Evolutionary conservation across 2,888 invertebrate species (phyloP).

Genomic region (Pyrochroa serraticornis): DNA sequence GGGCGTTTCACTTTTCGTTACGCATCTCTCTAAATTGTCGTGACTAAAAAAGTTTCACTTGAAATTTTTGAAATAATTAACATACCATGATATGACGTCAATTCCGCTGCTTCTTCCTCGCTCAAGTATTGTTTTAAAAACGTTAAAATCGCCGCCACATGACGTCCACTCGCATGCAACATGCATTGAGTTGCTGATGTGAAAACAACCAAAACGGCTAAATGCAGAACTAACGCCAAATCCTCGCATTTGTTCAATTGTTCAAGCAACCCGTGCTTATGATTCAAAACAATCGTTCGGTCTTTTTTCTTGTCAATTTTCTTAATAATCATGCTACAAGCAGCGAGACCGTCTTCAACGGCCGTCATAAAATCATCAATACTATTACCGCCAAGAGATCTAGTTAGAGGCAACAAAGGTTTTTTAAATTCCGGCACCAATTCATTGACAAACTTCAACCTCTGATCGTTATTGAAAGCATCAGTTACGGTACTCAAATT

Average conservation of each 20-base stretch:
- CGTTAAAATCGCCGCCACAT: conserved; percentile 80
- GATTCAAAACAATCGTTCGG: conserved; percentile 75
- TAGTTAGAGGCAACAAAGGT: conserved; percentile 70
- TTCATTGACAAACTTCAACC: conserved; percentile 73
- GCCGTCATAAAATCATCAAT: conserved; percentile 80
- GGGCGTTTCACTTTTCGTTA: neutral
- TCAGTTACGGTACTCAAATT: conserved; percentile 68
- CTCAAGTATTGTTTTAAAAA: conserved; percentile 75
- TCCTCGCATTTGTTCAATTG: conserved; percentile 78
- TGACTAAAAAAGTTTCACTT: neutral
- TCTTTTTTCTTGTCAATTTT: conserved; percentile 92
- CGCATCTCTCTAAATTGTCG: neutral
- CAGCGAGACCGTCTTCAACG: conserved; percentile 73
- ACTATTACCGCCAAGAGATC: conserved; percentile 69
- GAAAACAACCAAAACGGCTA: conserved; percentile 79
- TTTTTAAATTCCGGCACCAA: conserved; percentile 71
- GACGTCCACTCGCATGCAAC: conserved; percentile 92
- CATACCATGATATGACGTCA: conserved; percentile 80
- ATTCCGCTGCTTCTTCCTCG: conserved; percentile 66
- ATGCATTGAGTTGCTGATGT: conserved; percentile 80
- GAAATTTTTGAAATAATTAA: neutral
- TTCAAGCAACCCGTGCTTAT: conserved; percentile 80
- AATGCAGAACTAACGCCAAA: conserved; percentile 78
- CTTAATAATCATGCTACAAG: conserved; percentile 80
- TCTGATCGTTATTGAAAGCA: conserved; percentile 68